These are phyloP conservation scores for Apolygus lucorum DNA, from an alignment of 1,140 invertebrate genomes.

Conservation along the genomic window DNA sequence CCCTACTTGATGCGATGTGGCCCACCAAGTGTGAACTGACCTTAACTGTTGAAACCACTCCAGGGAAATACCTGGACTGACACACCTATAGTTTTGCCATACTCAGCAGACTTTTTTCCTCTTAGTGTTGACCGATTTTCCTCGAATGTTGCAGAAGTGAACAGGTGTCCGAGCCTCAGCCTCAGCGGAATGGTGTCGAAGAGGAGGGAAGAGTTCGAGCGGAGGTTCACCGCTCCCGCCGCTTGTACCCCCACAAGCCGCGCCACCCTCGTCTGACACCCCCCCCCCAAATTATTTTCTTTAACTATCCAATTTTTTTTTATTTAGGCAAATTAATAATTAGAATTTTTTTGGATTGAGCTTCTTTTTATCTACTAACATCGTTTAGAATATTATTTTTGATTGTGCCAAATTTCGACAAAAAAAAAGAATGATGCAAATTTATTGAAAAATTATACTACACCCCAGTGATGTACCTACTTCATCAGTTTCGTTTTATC, in stretches of 20 bases:
- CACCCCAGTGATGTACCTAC: too few species aligned
- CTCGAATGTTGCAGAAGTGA: constrained; percentile 34
- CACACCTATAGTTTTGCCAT: too few species aligned
- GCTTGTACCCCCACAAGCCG: constrained; percentile 20
- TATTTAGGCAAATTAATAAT: background rate
- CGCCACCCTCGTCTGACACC: constrained; percentile 16
- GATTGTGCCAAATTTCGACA: background rate
- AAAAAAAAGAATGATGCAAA: background rate
- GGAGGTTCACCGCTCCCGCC: constrained; percentile 23
- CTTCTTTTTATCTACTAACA: constrained; percentile 2
- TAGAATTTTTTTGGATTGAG: background rate
- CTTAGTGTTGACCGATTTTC: too few species aligned
- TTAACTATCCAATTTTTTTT: background rate
- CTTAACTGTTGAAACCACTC: too few species aligned
- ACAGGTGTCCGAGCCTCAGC: constrained; percentile 31
- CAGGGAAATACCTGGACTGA: too few species aligned
- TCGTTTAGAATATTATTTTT: background rate
- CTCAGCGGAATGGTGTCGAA: constrained; percentile 28
- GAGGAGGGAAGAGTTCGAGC: constrained; percentile 26
- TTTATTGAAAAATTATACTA: too few species aligned
- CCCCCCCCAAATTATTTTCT: constrained; percentile 5
- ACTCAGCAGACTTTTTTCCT: too few species aligned
- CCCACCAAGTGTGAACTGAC: too few species aligned
- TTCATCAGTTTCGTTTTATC: too few species aligned
- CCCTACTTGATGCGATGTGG: too few species aligned